Base-by-base conservation (phyloP, 2,888 invertebrate species). In the Chouioia cunea region DNA sequence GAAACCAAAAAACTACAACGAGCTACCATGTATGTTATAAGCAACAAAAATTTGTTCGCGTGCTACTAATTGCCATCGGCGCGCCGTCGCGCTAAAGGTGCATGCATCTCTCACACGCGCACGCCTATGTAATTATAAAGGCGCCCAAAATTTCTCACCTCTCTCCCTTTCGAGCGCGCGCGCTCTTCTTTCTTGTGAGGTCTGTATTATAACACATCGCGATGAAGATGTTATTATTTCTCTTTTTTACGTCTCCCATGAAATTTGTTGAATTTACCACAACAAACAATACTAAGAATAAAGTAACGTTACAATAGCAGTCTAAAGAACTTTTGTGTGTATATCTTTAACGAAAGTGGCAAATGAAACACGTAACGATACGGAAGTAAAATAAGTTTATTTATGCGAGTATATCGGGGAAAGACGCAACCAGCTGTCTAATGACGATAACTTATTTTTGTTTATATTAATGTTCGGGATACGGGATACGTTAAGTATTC, bases 1-100 rank as follows among this genome's bases (percentile, higher is more conserved):
- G n/a, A n/a, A n/a, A n/a, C n/a, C 27, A 6, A 3, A 27, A 27
- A 27, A 27, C 27, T 4, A 6, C 27, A 27, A 27, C 27, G 6
- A 27, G 27, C 4, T 53, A 46, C 22, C 36, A 0, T 12, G 27
- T 47, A n/a, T n/a, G n/a, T n/a, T n/a, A n/a, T 18, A 27, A 27
- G 50, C 52, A 4, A 18, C 14, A 20, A 48, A 65, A 65, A 57
- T 22, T 44, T 44, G 10, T 63, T 71, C 68, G 71, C 71, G 71
- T 72, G 71, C 72, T 48, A 43, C 65, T 72, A 72, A 72, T 72
- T 69, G 68, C 56, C 27, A 50, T 14, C 14, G 10, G n/a, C 16
- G 43, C 56, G 16, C 43, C 27, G 27, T 6, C 36, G 27, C 47
- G 10, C 47, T 36, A 27, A 16, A 52, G 53, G 54, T 36, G 52